These are phyloP conservation scores for Hymenochirus boettgeri DNA, from an alignment of 2,113 vertebrate genomes.

Conservation along the genomic window DNA sequence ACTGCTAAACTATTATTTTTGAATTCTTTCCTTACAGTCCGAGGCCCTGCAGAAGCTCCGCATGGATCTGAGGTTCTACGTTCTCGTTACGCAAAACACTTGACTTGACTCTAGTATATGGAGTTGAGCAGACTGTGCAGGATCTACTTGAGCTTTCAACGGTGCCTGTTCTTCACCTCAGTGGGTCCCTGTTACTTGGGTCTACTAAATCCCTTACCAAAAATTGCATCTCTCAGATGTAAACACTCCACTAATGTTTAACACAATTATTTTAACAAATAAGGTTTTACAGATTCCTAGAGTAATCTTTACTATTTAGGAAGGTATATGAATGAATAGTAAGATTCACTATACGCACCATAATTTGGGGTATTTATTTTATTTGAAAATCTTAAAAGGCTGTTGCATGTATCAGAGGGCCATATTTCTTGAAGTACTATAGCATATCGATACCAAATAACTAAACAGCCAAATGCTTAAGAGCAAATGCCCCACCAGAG, in stretches of 20 bases:
- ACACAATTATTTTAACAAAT: too few relatives aligned
- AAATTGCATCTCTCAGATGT: neutral
- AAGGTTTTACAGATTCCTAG: too few relatives aligned
- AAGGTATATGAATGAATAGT: too few relatives aligned
- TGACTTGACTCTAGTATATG: constrained; percentile 80
- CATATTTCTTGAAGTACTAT: too few relatives aligned
- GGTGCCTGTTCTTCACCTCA: constrained; percentile 79
- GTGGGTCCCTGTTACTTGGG: constrained; percentile 95
- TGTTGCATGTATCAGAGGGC: too few relatives aligned
- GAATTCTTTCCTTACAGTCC: constrained; percentile 53
- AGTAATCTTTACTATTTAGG: too few relatives aligned
- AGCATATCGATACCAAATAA: too few relatives aligned
- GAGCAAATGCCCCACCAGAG: too few relatives aligned
- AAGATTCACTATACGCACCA: too few relatives aligned
- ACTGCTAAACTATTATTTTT: neutral
- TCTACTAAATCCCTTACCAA: constrained; percentile 69
- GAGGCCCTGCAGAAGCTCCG: constrained; percentile 84
- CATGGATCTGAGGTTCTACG: constrained; percentile 83
- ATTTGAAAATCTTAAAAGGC: too few relatives aligned
- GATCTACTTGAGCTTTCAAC: constrained; percentile 82
- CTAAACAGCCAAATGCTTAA: too few relatives aligned
- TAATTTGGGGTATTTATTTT: too few relatives aligned
- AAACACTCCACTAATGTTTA: neutral
- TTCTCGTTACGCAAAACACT: constrained; percentile 79
- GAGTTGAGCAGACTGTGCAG: constrained; percentile 84